Conservation (phyloP, 2,888 invertebrate species). For the Galerucella calmariensis region DNA sequence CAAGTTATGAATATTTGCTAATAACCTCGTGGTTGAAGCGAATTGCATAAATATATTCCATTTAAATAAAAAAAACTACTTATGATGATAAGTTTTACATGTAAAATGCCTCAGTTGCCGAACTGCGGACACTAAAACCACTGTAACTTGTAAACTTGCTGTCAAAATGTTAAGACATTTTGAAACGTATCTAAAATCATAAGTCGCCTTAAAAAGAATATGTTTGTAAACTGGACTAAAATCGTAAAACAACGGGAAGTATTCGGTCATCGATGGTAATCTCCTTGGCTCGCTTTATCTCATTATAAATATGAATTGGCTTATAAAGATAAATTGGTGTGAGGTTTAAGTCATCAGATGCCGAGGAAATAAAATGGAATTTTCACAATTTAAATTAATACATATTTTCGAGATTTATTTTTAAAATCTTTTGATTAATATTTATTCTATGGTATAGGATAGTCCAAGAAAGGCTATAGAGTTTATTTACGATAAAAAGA, state of each 20-base stretch:
- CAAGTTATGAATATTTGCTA: too few species aligned
- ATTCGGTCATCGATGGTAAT: constrained; percentile 62
- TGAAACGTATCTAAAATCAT: neutral
- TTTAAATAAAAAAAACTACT: too few species aligned
- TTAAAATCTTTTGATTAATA: neutral
- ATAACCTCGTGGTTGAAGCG: too few species aligned
- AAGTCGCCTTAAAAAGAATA: neutral
- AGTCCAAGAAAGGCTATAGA: too few species aligned
- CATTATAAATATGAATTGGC: constrained; percentile 64
- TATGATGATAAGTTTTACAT: too few species aligned
- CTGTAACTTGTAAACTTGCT: too few species aligned
- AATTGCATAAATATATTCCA: too few species aligned
- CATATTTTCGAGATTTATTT: neutral
- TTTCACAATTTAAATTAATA: constrained; percentile 26
- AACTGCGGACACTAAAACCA: too few species aligned
- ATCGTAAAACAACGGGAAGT: constrained; percentile 60
- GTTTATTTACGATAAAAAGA: too few species aligned
- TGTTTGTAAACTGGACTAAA: constrained; percentile 21
- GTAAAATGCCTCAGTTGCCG: too few species aligned
- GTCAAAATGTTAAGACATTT: too few species aligned
- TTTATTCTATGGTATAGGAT: too few species aligned
- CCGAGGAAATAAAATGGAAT: constrained; percentile 25
- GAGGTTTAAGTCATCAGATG: constrained; percentile 60
- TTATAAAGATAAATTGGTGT: constrained; percentile 64
- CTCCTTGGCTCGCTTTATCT: constrained; percentile 46